Evolutionary conservation across 2,888 invertebrate species (phyloP).

Genomic region (Cataglyphis rosenhaueri): DNA sequence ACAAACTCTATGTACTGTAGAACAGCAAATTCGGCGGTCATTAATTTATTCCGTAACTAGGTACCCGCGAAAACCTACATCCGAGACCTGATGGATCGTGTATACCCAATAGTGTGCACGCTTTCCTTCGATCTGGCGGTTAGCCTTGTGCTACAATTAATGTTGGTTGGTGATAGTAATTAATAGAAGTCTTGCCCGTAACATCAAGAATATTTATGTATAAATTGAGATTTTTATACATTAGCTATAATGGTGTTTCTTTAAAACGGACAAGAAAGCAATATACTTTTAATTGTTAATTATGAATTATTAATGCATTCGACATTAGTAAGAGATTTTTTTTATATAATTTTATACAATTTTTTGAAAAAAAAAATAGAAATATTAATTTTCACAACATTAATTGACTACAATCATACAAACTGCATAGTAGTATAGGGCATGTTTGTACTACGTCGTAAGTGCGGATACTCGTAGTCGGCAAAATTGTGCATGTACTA

Average conservation of each 20-base stretch:
- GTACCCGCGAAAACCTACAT: slow-evolving; percentile 69
- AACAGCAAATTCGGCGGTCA: slow-evolving; percentile 71
- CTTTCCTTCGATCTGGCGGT: slow-evolving; percentile 41
- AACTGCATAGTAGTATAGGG: not conserved
- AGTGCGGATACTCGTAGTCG: not conserved
- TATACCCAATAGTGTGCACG: slow-evolving; percentile 62
- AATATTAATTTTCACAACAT: not conserved
- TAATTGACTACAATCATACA: not conserved
- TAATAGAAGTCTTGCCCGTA: slow-evolving; percentile 4
- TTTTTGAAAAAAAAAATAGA: not conserved
- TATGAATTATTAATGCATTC: not conserved
- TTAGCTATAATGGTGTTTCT: not conserved
- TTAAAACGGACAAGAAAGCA: not conserved
- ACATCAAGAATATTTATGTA: slow-evolving; percentile 6
- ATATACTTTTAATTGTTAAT: not conserved
- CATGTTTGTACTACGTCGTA: not conserved
- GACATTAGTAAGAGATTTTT: not conserved
- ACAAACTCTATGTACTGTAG: slow-evolving; percentile 34
- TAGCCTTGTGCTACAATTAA: slow-evolving; percentile 16
- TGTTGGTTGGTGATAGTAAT: slow-evolving; percentile 21
- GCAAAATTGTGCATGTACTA: slow-evolving; percentile 17
- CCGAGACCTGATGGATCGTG: slow-evolving; percentile 64
- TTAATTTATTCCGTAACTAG: slow-evolving; percentile 72
- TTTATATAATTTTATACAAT: not conserved
- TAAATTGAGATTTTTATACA: not conserved